These are phyloP conservation scores for Malurus cyaneus DNA, from an alignment of 2,113 vertebrate species.

Conservation along the genomic window DNA sequence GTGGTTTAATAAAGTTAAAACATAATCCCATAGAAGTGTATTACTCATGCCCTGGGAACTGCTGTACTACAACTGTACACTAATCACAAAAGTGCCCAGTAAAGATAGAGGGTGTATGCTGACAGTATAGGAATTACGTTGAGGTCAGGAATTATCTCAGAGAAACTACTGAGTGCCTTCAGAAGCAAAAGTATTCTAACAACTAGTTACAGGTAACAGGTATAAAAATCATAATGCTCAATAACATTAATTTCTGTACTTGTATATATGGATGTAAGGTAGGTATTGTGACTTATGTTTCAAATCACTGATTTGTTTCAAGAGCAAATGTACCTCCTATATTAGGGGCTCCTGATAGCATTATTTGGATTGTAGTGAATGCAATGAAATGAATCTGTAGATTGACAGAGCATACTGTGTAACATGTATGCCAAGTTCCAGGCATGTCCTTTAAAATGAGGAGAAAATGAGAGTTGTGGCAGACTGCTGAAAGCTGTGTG, in stretches of 20 bases:
- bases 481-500: background rate
- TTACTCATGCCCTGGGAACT: background rate
- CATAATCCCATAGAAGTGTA: background rate
- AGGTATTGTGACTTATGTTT: background rate
- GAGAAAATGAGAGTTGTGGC: background rate
- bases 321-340: background rate
- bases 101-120: background rate
- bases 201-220: background rate
- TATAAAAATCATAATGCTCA: background rate
- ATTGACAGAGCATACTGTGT: background rate
- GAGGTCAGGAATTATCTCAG: background rate
- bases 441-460: background rate
- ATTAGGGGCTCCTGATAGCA: background rate
- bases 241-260: background rate
- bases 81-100: background rate
- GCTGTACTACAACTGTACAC: background rate
- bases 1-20: background rate
- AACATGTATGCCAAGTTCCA: background rate
- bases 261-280: background rate
- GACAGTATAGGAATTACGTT: background rate
- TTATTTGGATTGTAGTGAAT: too few relatives aligned
- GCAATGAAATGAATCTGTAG: background rate
- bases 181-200: background rate
- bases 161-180: background rate
- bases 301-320: background rate